These are phyloP conservation scores for Hycleus phaleratus DNA, from an alignment of 1,140 invertebrate species.

Conservation along the genomic window DNA sequence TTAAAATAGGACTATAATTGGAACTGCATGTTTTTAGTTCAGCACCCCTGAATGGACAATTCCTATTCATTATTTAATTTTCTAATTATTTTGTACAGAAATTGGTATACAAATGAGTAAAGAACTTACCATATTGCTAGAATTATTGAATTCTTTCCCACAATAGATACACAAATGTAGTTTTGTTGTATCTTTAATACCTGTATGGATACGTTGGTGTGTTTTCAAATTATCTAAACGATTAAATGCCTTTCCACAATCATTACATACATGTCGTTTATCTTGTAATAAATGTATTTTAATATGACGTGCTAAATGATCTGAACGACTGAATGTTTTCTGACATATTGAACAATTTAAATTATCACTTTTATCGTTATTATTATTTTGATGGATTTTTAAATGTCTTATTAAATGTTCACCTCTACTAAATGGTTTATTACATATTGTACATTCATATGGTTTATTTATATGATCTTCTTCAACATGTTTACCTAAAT, in stretches of 20 bases:
- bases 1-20: not conserved
- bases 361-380: slow-evolving; percentile 24
- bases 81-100: not conserved
- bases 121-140: slow-evolving; percentile 37
- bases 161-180: slow-evolving; percentile 44
- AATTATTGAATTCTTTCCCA: slow-evolving; percentile 42
- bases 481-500: slow-evolving; percentile 51
- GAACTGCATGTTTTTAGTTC: not conserved
- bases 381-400: slow-evolving; percentile 31
- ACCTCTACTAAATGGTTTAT: slow-evolving; percentile 40
- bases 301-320: slow-evolving; percentile 36
- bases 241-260: slow-evolving; percentile 45
- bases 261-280: slow-evolving; percentile 42
- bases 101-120: not conserved
- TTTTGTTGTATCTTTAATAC: slow-evolving; percentile 40
- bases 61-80: not conserved
- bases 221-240: slow-evolving; percentile 40
- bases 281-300: slow-evolving; percentile 39
- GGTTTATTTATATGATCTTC: slow-evolving; percentile 59
- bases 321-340: slow-evolving; percentile 33
- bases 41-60: not conserved
- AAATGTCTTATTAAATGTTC: slow-evolving; percentile 44
- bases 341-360: slow-evolving; percentile 39
- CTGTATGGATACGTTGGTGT: slow-evolving; percentile 41
- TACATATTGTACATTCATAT: slow-evolving; percentile 52